Conservation (phyloP, 1,140 invertebrate species). For the Leucophenga varia region DNA sequence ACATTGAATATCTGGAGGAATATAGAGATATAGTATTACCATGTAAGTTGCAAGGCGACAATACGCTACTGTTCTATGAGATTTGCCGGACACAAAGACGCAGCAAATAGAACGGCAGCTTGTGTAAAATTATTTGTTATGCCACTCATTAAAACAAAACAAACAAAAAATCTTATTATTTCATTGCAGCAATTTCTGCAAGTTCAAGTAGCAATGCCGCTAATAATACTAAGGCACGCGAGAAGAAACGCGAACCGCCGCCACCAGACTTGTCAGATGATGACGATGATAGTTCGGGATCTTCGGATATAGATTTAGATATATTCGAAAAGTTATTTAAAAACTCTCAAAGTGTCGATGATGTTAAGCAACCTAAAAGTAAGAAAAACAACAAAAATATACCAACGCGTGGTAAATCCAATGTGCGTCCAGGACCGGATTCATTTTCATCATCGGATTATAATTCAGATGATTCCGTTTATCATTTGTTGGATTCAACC, state of each 20-base stretch:
- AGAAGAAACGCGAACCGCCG: no score
- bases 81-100: constrained; percentile 25
- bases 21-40: constrained; percentile 42
- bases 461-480: no score
- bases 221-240: no score
- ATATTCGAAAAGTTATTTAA: constrained; percentile 43
- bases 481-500: no score
- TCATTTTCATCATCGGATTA: constrained; percentile 18
- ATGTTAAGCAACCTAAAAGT: constrained; percentile 10
- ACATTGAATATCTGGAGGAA: constrained; percentile 42
- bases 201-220: no score
- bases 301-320: constrained; percentile 38
- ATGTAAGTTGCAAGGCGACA: constrained; percentile 22
- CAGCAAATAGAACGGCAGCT: constrained; percentile 8
- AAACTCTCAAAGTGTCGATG: constrained; percentile 33
- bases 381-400: neutral
- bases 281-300: constrained; percentile 11
- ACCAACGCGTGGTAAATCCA: constrained; percentile 8
- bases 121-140: neutral
- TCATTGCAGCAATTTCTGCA: neutral
- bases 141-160: no score
- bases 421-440: constrained; percentile 4
- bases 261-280: no score
- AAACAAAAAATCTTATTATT: constrained; percentile 4
- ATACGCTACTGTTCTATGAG: neutral